Evolutionary conservation across 2,888 invertebrate genomes (phyloP).

Genomic region (Pristionchus japonicus): DNA sequence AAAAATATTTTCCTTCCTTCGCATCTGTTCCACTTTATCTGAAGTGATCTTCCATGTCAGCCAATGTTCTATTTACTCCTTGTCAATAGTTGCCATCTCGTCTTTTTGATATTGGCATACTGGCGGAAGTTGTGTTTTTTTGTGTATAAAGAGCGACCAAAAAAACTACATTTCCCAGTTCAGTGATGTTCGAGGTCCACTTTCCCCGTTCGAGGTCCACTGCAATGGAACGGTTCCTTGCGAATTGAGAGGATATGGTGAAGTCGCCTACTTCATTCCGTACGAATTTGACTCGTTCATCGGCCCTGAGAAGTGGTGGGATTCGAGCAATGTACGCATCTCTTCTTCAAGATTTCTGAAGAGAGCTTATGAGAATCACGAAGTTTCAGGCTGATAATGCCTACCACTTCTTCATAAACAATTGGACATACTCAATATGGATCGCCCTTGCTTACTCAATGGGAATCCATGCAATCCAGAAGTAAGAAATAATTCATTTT

Average conservation of each 20-base stretch:
- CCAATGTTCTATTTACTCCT: no score
- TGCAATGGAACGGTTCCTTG: background rate
- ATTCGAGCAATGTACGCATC: conserved; percentile 2
- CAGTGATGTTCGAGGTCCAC: background rate
- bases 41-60: no score
- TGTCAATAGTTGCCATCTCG: background rate
- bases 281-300: conserved; percentile 56
- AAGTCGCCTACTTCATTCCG: conserved; percentile 50
- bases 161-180: background rate
- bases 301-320: conserved; percentile 51
- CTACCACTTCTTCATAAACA: conserved; percentile 53
- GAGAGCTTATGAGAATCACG: background rate
- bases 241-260: background rate
- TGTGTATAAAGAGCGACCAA: background rate
- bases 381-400: background rate
- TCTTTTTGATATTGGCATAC: background rate
- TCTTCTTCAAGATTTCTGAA: no score
- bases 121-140: background rate
- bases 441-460: conserved; percentile 76
- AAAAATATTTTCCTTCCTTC: no score
- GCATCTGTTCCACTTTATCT: no score
- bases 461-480: conserved; percentile 75
- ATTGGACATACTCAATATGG: conserved; percentile 62
- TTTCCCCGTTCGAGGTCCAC: no score
- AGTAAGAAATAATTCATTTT: conserved; percentile 47